Evolutionary conservation across 2,797 vertebrate species (phyloP), one percentile per base, ranked within the genome.

Genomic region (Coccyzus lansbergi): DNA sequence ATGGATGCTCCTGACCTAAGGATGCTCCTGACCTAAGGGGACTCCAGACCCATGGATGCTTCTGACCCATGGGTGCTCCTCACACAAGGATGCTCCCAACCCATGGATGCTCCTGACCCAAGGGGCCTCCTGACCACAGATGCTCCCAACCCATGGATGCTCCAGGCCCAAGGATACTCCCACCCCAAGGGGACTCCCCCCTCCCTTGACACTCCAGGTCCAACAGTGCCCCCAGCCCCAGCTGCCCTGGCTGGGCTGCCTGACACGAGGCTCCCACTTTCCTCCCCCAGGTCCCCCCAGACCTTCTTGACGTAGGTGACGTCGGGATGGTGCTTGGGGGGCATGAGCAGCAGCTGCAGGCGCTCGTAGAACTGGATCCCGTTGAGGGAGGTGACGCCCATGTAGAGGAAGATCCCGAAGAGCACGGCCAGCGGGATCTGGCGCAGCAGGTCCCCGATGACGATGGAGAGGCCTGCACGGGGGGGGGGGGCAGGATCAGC

Each of bases 401-500:
- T 99, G 96, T 99, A 99, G 64, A 99, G 98, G 97, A 99, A 99
- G 96, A 99, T 99, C 20, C 99, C 99, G 10, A 99, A 99, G 81
- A 99, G 98, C 78, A 99, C 99, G 0, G 99, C 99, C 64, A 99
- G 96, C 0, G 99, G 99, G 92, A 99, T 99, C 98, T 98, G 96
- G 52, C 98, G 97, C 69, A 99, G 98, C 62, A 99, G 98, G 76
- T 99, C 98, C 4, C 99, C 98, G 0, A 99, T 99, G 65, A 99
- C 99, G 1, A 99, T 98, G 94, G 98, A 98, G 58, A 98, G 93
- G 18, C 97, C 97, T 98, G 76, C 14, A 44, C 19, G n/a, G n/a
- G n/a, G n/a, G n/a, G n/a, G 44, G 74, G 4, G 29, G 69, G 75
- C 4, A 4, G 48, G 2, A n/a, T 49, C 25, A 31, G 48, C n/a